Percentiles rank a stretch among this genome's conserved stretches.
Conservation (phyloP, 2,113 vertebrate genomes). For the Saimiri boliviensis region DNA sequence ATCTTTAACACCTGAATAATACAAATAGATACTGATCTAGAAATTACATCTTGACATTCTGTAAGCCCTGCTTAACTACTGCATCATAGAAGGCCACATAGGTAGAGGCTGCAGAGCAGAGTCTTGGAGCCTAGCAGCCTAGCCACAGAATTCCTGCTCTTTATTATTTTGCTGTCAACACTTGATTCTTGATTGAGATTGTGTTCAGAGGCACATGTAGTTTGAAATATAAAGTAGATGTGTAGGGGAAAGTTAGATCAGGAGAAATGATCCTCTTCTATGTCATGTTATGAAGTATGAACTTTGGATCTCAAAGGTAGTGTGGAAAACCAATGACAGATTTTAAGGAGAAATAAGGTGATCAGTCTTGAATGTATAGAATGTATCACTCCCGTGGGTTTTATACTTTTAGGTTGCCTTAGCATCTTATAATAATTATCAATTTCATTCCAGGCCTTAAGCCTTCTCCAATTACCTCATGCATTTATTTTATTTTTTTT, state of each 20-base stretch:
- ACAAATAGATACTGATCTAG: background rate
- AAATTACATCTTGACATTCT: background rate
- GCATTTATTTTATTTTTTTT: background rate
- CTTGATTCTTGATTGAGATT: background rate
- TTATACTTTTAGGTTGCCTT: background rate
- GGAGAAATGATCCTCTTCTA: background rate
- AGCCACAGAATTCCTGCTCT: background rate
- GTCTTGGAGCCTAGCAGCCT: background rate
- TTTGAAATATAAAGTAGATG: constrained; percentile 14
- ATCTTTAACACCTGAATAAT: background rate
- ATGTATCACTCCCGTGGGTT: background rate
- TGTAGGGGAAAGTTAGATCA: background rate
- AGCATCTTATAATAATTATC: background rate
- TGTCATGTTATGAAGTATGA: background rate
- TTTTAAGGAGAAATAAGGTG: background rate
- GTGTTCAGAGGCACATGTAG: background rate
- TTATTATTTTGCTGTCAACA: background rate
- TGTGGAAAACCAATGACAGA: background rate
- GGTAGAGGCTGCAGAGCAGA: background rate
- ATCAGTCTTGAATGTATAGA: background rate
- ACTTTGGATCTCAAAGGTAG: background rate
- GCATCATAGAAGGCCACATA: background rate
- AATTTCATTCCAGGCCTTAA: background rate
- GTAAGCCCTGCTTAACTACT: background rate
- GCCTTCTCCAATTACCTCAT: background rate